Evolutionary conservation across 2,797 vertebrate species (phyloP).

Genomic region (Leptoclinus maculatus): DNA sequence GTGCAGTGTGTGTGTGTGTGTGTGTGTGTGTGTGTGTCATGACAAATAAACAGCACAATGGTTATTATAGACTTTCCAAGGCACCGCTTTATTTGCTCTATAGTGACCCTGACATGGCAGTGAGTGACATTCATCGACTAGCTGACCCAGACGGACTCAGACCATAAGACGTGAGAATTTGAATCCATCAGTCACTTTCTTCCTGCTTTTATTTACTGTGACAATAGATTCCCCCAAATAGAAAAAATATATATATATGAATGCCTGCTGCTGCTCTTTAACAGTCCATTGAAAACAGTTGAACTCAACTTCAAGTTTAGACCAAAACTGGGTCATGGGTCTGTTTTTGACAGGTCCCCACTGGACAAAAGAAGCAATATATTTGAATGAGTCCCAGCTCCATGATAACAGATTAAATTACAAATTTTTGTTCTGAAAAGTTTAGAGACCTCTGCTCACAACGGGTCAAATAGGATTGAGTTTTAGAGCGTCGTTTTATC

Average conservation of each 20-base stretch:
- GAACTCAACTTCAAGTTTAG: slow-evolving; percentile 22
- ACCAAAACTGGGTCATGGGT: slow-evolving; percentile 54
- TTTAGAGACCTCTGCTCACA: slow-evolving; percentile 23
- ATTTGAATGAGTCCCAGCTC: slow-evolving; percentile 66
- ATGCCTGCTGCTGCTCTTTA: slow-evolving; percentile 33
- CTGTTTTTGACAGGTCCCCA: slow-evolving; percentile 55
- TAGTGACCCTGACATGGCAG: slow-evolving; percentile 67
- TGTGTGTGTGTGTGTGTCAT: slow-evolving; percentile 44
- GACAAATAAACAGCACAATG: slow-evolving; percentile 71
- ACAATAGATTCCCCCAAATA: slow-evolving; percentile 31
- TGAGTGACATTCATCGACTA: slow-evolving; percentile 73
- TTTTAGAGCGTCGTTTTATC: slow-evolving; percentile 43
- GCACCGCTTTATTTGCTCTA: slow-evolving; percentile 64
- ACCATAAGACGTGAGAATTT: slow-evolving; percentile 48
- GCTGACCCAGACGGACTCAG: slow-evolving; percentile 61
- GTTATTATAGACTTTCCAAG: slow-evolving; percentile 72
- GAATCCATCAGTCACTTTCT: slow-evolving; percentile 51
- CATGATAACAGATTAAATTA: slow-evolving; percentile 70
- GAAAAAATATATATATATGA: neutral
- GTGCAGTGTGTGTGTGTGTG: slow-evolving; percentile 7
- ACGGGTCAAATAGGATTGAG: slow-evolving; percentile 36
- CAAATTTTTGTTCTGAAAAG: slow-evolving; percentile 56
- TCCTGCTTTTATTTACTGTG: slow-evolving; percentile 47
- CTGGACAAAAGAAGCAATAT: slow-evolving; percentile 66
- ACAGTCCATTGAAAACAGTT: slow-evolving; percentile 39